Base-by-base conservation (phyloP, 2,113 vertebrate species). In the Pangasianodon hypophthalmus region DNA sequence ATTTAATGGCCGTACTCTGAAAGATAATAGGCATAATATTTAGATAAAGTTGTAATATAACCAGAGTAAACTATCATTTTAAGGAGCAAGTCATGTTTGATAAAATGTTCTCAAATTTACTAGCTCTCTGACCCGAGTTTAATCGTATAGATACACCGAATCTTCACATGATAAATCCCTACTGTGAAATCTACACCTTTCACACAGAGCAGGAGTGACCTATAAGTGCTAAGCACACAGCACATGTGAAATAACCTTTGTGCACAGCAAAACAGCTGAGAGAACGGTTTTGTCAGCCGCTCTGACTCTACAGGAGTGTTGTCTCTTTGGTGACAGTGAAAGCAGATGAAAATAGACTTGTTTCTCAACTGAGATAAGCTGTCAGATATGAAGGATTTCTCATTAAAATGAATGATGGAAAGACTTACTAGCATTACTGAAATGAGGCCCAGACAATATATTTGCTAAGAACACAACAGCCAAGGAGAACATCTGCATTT, bases 321-420 rank as follows among this genome's bases (percentile, higher is more conserved):
- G 26, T 19, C 11, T 8, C 77, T 81, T 81, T 37, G 75, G 9
- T 32, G 58, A 81, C 21, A 4, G 29, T 2, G 6, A 44, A 37
- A n/a, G 29, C 4, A 14, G 86, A 21, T 77, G 71, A 2, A 62
- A 62, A 19, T 32, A 9, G 11, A 80, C 73, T 87, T 44, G 77
- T 46, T 80, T 79, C 56, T n/a, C 6, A 79, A 48, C 21, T 64
- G 16, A 37, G 58, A 81, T 81, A 14, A 88, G 75, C 56, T 32
- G 29, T 7, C 8, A 81, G 87, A 81, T 50, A 88, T 24, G 13
- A 44, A 54, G 52, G 50, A 29, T 14, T 79, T 87, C 71, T 79
- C 4, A 87, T 87, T 62, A 62, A 62, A 79, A 86, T 67, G n/a
- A 54, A 86, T 24, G n/a, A 86, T 54, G 84, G 48, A 69, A 69